Conservation (phyloP, 1,140 invertebrate species). For the Pogonomyrmex californicus region DNA sequence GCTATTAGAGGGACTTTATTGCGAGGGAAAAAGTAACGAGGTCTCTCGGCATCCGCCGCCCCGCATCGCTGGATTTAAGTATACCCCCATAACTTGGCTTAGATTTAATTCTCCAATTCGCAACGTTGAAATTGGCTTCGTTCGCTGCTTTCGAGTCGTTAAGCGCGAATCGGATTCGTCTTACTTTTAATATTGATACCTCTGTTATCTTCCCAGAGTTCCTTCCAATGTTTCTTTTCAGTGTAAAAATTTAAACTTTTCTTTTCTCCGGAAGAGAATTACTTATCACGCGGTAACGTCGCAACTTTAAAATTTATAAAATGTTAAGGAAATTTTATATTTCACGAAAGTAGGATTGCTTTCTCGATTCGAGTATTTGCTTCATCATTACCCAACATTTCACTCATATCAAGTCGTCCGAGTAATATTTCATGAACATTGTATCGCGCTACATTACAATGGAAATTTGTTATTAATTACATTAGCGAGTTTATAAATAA, state of each 20-base stretch:
- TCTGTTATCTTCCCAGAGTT: background rate
- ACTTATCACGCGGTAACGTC: constrained; percentile 1
- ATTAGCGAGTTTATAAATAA: background rate
- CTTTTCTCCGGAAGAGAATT: constrained; percentile 10
- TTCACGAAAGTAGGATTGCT: constrained; percentile 15
- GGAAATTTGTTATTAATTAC: background rate
- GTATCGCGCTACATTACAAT: background rate
- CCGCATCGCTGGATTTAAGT: constrained; percentile 6
- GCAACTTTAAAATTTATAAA: constrained; percentile 24
- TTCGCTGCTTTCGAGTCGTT: constrained; percentile 16
- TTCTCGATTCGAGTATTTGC: background rate
- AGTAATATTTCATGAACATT: background rate
- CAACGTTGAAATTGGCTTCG: background rate
- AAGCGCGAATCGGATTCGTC: background rate
- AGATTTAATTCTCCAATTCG: constrained; percentile 10
- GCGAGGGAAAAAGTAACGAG: background rate
- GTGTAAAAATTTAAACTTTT: constrained; percentile 23
- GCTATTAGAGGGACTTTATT: constrained; percentile 12
- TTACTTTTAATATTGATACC: background rate
- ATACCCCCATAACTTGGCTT: background rate
- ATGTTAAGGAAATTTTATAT: background rate
- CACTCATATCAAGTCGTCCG: background rate
- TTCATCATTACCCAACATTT: background rate
- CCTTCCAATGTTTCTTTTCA: background rate
- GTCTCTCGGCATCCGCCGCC: background rate